Evolutionary conservation across 1,140 invertebrate genomes (phyloP).

Genomic region (Drosophila santomea): DNA sequence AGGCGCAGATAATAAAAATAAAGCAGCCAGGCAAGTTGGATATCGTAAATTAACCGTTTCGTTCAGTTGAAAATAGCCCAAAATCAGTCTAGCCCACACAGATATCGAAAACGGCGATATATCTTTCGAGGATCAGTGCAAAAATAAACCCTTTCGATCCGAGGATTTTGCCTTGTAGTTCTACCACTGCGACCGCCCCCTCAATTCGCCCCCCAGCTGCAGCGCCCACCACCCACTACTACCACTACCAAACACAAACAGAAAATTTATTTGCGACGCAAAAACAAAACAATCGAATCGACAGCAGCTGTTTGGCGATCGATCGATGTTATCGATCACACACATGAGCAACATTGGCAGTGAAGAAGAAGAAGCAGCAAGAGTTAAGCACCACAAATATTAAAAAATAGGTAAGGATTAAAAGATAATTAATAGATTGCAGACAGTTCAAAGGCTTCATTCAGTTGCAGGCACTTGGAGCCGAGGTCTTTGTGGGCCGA

Average conservation of each 20-base stretch:
- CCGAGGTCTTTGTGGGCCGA: conserved; percentile 26
- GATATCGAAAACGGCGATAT: conserved; percentile 11
- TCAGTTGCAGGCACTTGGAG: conserved; percentile 1
- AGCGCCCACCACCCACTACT: neutral
- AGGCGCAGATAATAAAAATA: conserved; percentile 36
- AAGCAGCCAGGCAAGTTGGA: conserved; percentile 49
- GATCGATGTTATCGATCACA: conserved; percentile 42
- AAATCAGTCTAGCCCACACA: conserved; percentile 49
- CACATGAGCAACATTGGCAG: conserved; percentile 34
- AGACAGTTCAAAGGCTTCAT: neutral
- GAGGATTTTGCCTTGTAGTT: conserved; percentile 23
- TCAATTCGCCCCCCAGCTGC: neutral
- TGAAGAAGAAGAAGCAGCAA: conserved; percentile 26
- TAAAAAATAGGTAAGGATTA: conserved; percentile 7
- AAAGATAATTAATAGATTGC: conserved; percentile 15
- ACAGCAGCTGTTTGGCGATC: conserved; percentile 35
- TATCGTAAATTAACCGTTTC: conserved; percentile 25
- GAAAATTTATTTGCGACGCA: conserved; percentile 60
- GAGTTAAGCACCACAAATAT: conserved; percentile 7
- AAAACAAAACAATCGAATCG: conserved; percentile 41
- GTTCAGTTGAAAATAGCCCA: conserved; percentile 27
- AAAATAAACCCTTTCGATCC: conserved; percentile 15
- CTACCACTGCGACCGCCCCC: neutral
- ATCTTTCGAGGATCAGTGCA: conserved; percentile 10
- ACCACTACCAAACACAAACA: conserved; percentile 2